These are phyloP conservation scores for Camptogramma bilineatum DNA, from an alignment of 2,888 invertebrate species.

Conservation along the genomic window DNA sequence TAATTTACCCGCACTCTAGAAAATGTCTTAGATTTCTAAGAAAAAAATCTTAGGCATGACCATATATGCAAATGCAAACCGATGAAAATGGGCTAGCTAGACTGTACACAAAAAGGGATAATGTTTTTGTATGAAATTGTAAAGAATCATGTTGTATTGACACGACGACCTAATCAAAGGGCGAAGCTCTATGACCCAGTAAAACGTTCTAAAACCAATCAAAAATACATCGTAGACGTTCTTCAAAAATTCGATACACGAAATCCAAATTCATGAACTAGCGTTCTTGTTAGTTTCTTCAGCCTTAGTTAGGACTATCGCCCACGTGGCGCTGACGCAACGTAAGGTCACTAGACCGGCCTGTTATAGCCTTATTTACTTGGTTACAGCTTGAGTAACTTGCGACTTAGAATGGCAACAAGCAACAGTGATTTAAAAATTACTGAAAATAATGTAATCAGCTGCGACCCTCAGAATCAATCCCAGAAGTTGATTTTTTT, in stretches of 20 bases:
- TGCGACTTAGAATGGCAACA: constrained; percentile 21
- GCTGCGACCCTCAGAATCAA: not conserved
- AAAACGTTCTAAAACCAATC: not conserved
- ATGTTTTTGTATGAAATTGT: not conserved
- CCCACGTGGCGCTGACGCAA: constrained; percentile 58
- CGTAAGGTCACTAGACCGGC: constrained; percentile 49
- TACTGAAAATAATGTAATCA: not conserved
- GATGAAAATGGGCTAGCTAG: not conserved
- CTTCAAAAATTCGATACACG: constrained; percentile 1
- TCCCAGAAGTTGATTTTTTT: too few relatives aligned
- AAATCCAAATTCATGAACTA: constrained; percentile 18
- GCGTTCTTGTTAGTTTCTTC: constrained; percentile 27
- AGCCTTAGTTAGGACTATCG: constrained; percentile 48
- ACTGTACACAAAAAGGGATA: too few relatives aligned
- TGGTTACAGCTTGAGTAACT: constrained; percentile 31
- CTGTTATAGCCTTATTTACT: constrained; percentile 39
- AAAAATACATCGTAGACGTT: not conserved
- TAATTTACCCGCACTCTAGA: not conserved
- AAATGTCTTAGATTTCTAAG: not conserved
- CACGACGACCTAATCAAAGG: not conserved
- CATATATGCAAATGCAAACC: too few relatives aligned
- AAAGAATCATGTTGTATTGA: not conserved
- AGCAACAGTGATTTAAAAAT: not conserved
- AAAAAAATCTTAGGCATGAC: not conserved
- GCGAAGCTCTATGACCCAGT: not conserved